Evolutionary conservation across 2,797 vertebrate genomes (phyloP).

Genomic region (Uromys caudimaculatus): DNA sequence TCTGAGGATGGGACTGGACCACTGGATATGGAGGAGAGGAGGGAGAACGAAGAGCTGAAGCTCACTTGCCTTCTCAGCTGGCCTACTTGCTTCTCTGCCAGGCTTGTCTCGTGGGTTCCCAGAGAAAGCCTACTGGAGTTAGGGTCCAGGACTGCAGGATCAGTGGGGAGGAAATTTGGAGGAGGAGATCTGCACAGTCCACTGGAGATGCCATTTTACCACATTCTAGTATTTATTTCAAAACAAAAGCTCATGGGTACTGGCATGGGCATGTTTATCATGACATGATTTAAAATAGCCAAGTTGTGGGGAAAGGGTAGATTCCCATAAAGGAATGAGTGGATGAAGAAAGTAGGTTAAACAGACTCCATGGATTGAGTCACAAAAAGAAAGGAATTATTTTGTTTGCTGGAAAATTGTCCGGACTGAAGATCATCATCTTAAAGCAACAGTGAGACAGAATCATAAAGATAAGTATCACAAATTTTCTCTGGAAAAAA

Average conservation of each 20-base stretch:
- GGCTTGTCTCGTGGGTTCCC: neutral
- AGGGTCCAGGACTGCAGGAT: neutral
- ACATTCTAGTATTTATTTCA: neutral
- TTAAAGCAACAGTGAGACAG: neutral
- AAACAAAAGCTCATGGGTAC: neutral
- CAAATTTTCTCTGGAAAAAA: neutral
- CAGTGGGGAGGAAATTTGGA: neutral
- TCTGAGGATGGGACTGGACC: neutral
- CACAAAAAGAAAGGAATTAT: neutral
- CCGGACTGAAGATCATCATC: neutral
- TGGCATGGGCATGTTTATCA: neutral
- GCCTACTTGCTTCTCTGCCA: neutral
- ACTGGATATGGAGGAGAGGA: neutral
- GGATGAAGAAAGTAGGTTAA: neutral
- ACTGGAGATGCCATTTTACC: neutral
- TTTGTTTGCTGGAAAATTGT: neutral
- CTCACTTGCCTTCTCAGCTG: neutral
- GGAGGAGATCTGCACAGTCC: neutral
- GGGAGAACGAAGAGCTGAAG: neutral
- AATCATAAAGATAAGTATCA: neutral
- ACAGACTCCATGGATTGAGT: neutral
- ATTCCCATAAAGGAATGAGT: neutral
- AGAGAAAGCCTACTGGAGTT: neutral
- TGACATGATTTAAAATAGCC: neutral
- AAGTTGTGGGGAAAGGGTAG: neutral